Percentiles rank a stretch among this genome's conserved stretches.
Evolutionary conservation across 2,797 vertebrate species (phyloP).

Genomic region (Clangula hyemalis): DNA sequence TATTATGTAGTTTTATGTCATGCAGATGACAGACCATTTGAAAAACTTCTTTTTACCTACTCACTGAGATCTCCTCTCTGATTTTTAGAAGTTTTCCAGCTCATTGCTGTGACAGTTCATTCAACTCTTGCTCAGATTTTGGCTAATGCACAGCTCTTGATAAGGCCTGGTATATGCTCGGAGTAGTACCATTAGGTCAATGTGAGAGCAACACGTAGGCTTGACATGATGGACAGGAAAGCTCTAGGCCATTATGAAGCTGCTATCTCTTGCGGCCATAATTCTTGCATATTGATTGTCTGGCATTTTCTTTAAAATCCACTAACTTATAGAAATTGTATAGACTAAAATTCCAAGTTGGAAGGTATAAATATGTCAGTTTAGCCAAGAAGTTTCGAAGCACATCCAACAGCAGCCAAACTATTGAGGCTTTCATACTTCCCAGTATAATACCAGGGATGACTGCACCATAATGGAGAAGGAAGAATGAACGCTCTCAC

Average conservation of each 20-base stretch:
- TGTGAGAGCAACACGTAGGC: neutral
- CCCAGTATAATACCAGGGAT: no score
- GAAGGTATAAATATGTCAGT: neutral
- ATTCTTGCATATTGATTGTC: neutral
- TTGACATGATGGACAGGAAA: neutral
- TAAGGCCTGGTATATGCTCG: neutral
- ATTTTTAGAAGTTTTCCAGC: neutral
- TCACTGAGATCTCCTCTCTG: neutral
- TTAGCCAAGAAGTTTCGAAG: neutral
- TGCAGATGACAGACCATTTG: rapidly evolving
- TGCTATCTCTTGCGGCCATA: neutral
- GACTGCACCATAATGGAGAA: neutral
- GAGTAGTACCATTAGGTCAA: neutral
- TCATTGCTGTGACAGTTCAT: neutral
- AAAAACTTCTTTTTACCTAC: neutral
- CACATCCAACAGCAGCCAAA: neutral
- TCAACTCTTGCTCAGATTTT: neutral
- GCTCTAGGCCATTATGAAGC: neutral
- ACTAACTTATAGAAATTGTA: neutral
- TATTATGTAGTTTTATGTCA: neutral
- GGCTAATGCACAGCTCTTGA: neutral
- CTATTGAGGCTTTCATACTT: neutral
- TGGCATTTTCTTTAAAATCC: neutral
- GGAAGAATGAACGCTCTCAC: neutral
- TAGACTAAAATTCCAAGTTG: neutral